phyloP scores from a whole-genome alignment of 2,113 vertebrate genomes.

The Hystrix brachyura region DNA sequence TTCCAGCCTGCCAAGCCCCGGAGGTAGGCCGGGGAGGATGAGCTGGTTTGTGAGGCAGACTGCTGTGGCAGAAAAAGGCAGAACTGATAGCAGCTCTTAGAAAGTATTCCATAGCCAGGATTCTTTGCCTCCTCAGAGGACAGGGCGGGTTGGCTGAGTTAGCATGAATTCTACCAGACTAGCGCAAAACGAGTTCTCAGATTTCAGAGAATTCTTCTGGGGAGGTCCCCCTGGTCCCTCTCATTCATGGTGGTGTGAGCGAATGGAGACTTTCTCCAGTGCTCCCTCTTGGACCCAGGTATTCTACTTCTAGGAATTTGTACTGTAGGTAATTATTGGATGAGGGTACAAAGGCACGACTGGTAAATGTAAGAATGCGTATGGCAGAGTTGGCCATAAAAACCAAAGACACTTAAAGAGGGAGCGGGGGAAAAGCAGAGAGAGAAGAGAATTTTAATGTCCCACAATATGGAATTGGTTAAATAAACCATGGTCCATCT shows the following conservation, averaged over 20 bases:
- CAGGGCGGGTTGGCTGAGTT: background rate
- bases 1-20: background rate
- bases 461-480: constrained; percentile 52
- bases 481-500: constrained; percentile 60
- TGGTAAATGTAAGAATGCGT: background rate
- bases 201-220: background rate
- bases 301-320: background rate
- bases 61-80: background rate
- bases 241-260: background rate
- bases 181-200: background rate
- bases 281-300: background rate
- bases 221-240: background rate
- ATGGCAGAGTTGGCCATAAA: background rate
- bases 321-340: background rate
- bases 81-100: too few species aligned
- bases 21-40: background rate
- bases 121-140: background rate
- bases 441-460: background rate
- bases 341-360: background rate
- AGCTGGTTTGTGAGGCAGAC: background rate
- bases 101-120: accelerated
- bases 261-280: background rate
- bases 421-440: background rate
- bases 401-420: background rate
- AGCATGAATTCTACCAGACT: background rate